These are phyloP conservation scores for Nipponia nippon DNA, from an alignment of 2,113 vertebrate species.

Conservation along the genomic window DNA sequence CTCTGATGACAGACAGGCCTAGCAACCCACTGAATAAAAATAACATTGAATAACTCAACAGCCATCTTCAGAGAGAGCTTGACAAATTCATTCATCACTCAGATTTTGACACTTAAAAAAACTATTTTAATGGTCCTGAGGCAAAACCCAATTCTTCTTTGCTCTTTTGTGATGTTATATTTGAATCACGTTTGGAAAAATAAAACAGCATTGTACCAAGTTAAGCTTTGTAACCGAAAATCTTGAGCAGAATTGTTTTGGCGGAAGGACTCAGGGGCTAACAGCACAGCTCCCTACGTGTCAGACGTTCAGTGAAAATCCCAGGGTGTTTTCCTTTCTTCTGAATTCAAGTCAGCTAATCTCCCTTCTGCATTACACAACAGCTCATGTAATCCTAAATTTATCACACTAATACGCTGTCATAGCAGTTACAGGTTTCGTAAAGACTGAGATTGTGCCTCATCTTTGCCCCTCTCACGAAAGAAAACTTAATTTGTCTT, in stretches of 20 bases:
- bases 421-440: not conserved
- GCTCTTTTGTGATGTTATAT: not conserved
- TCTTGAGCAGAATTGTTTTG: rapidly evolving
- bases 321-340: not conserved
- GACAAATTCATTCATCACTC: not conserved
- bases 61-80: not conserved
- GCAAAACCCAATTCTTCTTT: not conserved
- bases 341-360: not conserved
- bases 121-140: not conserved
- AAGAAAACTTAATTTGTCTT: not conserved
- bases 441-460: not conserved
- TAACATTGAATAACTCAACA: not conserved
- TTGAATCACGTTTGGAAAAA: not conserved
- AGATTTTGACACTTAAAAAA: not conserved
- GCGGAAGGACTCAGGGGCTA: not conserved
- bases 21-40: not conserved
- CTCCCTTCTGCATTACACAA: constrained; percentile 29
- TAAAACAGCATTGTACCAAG: not conserved
- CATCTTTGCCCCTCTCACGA: not conserved
- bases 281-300: not conserved
- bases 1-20: not conserved
- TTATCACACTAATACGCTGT: not conserved
- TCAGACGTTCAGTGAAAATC: not conserved
- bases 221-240: not conserved
- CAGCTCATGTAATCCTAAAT: not conserved